These are phyloP conservation scores for Tethea ocularis DNA, from an alignment of 2,888 invertebrate species.

Conservation along the genomic window DNA sequence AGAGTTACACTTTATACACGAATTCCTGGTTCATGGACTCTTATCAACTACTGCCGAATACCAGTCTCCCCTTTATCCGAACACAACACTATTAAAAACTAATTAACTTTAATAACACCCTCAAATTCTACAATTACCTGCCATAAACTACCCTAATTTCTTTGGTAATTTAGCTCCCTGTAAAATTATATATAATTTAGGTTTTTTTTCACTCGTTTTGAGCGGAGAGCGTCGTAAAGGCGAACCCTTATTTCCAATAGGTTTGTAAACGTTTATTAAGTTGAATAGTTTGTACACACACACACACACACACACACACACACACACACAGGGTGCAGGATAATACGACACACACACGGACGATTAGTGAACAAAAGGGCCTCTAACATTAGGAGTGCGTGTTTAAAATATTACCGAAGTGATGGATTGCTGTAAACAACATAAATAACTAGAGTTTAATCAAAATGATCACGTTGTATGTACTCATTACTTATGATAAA, in stretches of 20 bases:
- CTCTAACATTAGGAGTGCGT: neutral
- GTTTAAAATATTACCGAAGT: neutral
- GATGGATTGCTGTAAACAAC: neutral
- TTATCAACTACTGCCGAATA: neutral
- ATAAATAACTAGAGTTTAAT: neutral
- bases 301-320: too few species aligned
- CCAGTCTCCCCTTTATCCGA: neutral
- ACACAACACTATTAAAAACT: conserved; percentile 27
- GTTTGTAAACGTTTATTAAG: conserved; percentile 9
- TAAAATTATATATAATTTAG: conserved; percentile 21
- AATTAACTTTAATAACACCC: conserved; percentile 30
- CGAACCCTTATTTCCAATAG: conserved; percentile 13
- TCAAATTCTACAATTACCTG: conserved; percentile 36
- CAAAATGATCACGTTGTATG: too few species aligned
- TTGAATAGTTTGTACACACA: neutral
- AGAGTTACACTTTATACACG: neutral
- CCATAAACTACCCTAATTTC: conserved; percentile 34
- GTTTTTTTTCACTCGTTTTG: conserved; percentile 9
- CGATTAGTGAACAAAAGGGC: neutral
- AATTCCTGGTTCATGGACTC: neutral
- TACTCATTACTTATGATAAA: too few species aligned
- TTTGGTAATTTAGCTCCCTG: conserved; percentile 29
- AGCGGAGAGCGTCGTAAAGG: neutral
- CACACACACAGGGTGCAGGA: neutral
- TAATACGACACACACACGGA: conserved; percentile 1